Conservation (phyloP, 2,797 vertebrate species). For the Paratrypauchen microcephalus region DNA sequence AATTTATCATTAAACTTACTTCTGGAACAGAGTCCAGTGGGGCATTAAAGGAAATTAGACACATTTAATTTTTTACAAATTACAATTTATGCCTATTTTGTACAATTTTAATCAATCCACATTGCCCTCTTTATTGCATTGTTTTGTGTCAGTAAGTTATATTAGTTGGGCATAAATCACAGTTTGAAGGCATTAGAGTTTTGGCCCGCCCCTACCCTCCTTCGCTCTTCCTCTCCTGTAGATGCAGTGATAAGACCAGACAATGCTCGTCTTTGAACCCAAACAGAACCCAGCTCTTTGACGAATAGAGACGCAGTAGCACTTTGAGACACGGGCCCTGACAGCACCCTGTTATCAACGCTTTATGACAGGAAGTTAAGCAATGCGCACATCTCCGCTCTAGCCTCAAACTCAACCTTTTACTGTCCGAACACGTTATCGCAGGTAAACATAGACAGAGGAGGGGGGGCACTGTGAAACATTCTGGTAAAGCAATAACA, state of each 20-base stretch:
- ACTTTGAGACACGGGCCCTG: conserved; percentile 45
- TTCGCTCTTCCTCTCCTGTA: conserved; percentile 33
- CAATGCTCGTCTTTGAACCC: conserved; percentile 67
- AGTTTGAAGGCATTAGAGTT: conserved; percentile 48
- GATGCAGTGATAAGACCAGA: conserved; percentile 73
- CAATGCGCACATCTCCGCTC: conserved; percentile 61
- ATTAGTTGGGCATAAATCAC: conserved; percentile 62
- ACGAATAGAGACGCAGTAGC: conserved; percentile 28
- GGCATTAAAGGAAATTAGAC: too few species aligned
- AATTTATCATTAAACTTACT: too few species aligned
- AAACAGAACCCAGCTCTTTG: conserved; percentile 42
- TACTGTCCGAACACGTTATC: conserved; percentile 57
- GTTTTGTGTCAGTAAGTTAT: conserved; percentile 34
- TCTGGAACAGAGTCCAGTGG: too few species aligned
- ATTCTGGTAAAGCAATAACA: too few species aligned
- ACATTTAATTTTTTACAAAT: too few species aligned
- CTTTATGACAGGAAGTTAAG: conserved; percentile 68
- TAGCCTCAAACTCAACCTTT: conserved; percentile 51
- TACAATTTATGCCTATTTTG: background rate
- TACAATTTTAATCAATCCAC: conserved; percentile 4
- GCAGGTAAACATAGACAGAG: conserved; percentile 35
- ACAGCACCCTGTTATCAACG: conserved; percentile 58
- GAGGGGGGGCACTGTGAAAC: too few species aligned
- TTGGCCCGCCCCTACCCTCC: conserved; percentile 40
- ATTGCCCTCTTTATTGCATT: conserved; percentile 19